Percentiles rank a stretch among this genome's conserved stretches.
phyloP scores from a whole-genome alignment of 2,113 vertebrate species.

The Elanoides forficatus region DNA sequence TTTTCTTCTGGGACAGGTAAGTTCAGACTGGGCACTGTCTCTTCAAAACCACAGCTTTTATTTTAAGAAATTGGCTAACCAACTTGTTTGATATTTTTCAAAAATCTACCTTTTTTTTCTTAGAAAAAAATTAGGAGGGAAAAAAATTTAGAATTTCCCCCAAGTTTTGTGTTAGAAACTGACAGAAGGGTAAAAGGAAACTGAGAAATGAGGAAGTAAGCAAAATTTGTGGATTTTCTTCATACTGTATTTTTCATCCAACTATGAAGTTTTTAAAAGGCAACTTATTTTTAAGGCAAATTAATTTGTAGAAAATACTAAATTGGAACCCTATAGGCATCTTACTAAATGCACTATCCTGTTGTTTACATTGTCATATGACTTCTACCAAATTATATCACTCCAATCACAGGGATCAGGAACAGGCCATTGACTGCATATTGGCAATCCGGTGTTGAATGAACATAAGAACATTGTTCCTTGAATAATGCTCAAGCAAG shows the following conservation, averaged over 20 bases:
- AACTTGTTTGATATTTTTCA: not conserved
- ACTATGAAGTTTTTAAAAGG: not conserved
- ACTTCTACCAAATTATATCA: not conserved
- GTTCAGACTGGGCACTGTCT: not conserved
- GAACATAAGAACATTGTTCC: not conserved
- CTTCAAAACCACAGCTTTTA: not conserved
- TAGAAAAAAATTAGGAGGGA: not conserved
- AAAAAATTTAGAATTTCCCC: not conserved
- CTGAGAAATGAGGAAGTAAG: not conserved
- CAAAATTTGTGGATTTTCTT: not conserved
- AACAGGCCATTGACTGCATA: not conserved
- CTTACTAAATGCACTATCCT: not conserved
- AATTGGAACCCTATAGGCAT: not conserved
- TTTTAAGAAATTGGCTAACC: not conserved
- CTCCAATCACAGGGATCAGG: not conserved
- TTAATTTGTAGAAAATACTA: not conserved
- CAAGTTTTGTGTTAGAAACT: not conserved
- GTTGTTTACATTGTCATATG: not conserved
- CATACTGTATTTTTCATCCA: not conserved
- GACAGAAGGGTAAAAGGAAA: not conserved
- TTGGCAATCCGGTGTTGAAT: not conserved
- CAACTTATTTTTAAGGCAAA: not conserved
- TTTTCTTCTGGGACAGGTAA: slow-evolving; percentile 95
- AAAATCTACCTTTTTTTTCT: not conserved
- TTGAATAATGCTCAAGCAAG: not conserved